Evolutionary conservation across 1,140 invertebrate species (phyloP).

Genomic region (Patella vulgata): DNA sequence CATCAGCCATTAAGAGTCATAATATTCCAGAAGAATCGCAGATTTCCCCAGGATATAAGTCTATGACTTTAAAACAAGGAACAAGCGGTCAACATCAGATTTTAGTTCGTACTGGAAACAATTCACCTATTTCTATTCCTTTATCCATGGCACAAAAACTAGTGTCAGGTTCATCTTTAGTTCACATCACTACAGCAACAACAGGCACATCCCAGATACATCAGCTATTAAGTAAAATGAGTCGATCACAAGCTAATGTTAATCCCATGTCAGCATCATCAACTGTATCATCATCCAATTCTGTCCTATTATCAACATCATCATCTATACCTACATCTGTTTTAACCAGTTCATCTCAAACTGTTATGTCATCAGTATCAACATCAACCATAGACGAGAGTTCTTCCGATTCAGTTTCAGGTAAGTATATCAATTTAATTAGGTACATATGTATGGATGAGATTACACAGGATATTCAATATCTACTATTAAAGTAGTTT

Average conservation of each 20-base stretch:
- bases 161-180: conserved; percentile 26
- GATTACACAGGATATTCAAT: too few relatives aligned
- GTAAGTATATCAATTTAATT: too few relatives aligned
- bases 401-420: too few relatives aligned
- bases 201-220: conserved; percentile 49
- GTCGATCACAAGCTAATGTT: not conserved
- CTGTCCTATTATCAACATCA: not conserved
- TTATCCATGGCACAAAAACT: conserved; percentile 26
- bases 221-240: conserved; percentile 40
- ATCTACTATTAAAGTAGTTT: too few relatives aligned
- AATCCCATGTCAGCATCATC: conserved; percentile 1
- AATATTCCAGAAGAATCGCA: not conserved
- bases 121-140: conserved; percentile 18
- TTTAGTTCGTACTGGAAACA: conserved; percentile 1
- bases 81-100: conserved; percentile 5
- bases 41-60: not conserved
- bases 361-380: too few relatives aligned
- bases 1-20: conserved; percentile 11
- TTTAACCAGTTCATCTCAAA: too few relatives aligned
- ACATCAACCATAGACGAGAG: too few relatives aligned
- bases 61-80: not conserved
- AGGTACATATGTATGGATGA: too few relatives aligned
- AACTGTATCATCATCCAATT: conserved; percentile 2
- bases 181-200: conserved; percentile 43
- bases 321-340: not conserved